These are phyloP conservation scores for Chionodraco myersi DNA, from an alignment of 2,113 vertebrate genomes.

Conservation along the genomic window DNA sequence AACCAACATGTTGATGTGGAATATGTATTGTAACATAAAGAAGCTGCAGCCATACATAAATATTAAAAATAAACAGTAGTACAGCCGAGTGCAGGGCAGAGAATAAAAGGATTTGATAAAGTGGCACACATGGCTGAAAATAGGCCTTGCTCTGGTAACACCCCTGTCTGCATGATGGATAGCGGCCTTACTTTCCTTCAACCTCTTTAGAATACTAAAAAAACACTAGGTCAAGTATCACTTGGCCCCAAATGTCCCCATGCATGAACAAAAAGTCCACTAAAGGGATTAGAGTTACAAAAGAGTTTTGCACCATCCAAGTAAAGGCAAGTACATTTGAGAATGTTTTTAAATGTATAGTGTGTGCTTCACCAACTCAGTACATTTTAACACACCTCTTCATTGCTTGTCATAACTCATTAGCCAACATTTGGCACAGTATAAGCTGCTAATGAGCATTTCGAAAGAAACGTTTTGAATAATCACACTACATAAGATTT, in stretches of 20 bases:
- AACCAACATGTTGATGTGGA: not conserved
- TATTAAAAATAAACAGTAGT: no score
- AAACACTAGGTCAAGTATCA: constrained; percentile 55
- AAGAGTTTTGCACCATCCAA: constrained; percentile 1
- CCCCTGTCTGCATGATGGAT: constrained; percentile 73
- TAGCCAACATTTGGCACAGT: not conserved
- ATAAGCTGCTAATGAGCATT: constrained; percentile 14
- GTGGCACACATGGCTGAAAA: constrained; percentile 55
- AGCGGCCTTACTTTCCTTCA: constrained; percentile 53
- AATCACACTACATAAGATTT: constrained; percentile 8
- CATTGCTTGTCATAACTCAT: constrained; percentile 11
- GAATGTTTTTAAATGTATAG: not conserved
- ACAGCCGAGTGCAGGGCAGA: constrained; percentile 8
- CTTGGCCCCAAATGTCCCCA: constrained; percentile 30
- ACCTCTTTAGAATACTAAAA: constrained; percentile 61
- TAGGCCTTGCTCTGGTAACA: constrained; percentile 61
- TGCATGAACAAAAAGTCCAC: constrained; percentile 45
- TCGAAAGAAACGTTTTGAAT: constrained; percentile 1
- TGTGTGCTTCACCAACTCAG: constrained; percentile 5
- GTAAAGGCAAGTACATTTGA: not conserved
- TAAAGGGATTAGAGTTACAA: constrained; percentile 13
- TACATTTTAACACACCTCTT: constrained; percentile 3
- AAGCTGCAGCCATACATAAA: not conserved
- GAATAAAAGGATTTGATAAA: constrained; percentile 33
- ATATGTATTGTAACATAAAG: constrained; percentile 5